Evolutionary conservation across 2,113 vertebrate genomes (phyloP), one percentile per base, ranked within the genome.

Genomic region (Campylomormyrus tamandua): DNA sequence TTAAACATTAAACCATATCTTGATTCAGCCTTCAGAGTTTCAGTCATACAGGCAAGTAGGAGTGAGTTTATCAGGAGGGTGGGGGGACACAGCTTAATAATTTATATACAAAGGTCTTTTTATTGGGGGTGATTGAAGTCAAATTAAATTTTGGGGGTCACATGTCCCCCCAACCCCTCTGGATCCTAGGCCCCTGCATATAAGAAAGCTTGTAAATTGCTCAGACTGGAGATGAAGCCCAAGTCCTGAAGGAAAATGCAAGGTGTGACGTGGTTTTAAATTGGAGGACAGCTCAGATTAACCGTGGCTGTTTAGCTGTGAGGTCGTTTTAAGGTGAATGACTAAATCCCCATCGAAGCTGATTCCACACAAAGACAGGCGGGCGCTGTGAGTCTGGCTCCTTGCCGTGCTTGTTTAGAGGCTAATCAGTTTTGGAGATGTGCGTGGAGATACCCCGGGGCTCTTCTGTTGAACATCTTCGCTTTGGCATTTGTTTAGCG

Each of bases 301-400:
- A 53, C n/a, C 31, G 10, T 83, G 88, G 46, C 45, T 80, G n/a
- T 45, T 42, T 35, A 77, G 8, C 58, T 49, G 62, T 19, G 15
- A 39, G 48, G 88, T 92, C 89, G 91, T 74, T 90, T 39, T 50
- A 52, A 58, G 85, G 88, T 87, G 90, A 92, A 91, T 62, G 80
- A 91, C 62, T 90, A 91, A 89, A 85, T 58, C 46, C 83, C 35
- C 84, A 50, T 90, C 70, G 91, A 89, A 27, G 39, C 52, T 90
- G 91, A 92, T 92, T 89, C 90, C n/a, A n/a, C 90, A 19, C 24
- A n/a, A 62, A 90, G 83, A 53, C 89, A 2, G 35, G 46, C 49
- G 15, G 85, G 80, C 89, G 89, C 91, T 89, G 39, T 13, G 86
- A 66, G 90, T 62, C 89, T 90, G 90, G 86, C 89, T 89, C 89